Base-by-base conservation (phyloP, 1,140 invertebrate species). In the Mylabris phalerata region DNA sequence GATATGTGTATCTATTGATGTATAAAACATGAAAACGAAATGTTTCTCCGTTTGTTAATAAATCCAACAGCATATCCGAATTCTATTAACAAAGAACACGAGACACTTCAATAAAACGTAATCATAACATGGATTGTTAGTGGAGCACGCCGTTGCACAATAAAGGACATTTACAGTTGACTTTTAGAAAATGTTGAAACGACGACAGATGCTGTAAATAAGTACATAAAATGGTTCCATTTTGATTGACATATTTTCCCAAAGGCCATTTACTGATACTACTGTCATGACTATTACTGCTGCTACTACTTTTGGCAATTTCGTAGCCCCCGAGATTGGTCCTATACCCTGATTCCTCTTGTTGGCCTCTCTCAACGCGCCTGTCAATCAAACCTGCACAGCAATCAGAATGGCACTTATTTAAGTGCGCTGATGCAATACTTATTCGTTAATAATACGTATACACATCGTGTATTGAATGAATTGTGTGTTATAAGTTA, bases 231-330 rank as follows among this genome's bases (percentile, higher is more conserved):
- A 48, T 61, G 57, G 41, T 59, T 47, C 32, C 42, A 46, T 3
- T 50, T 55, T 65, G 63, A 65, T 65, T 65, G 63, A 65, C 63
- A 55, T 62, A 62, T 65, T 65, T 62, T 65, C 63, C 63, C 63
- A 58, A 46, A 56, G 62, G 61, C 52, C 52, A 49, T 50, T 48
- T 46, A 13, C 46, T 41, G 19, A 19, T 19, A 19, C 19, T 19
- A 19, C 19, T 19, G 19, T 19, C 19, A 19, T 19, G 19, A 19
- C 19, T 19, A 19, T 19, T 43, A 48, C 25, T 25, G 3, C 42
- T 54, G 45, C 51, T 13, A 55, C 57, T 55, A 32, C 32, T 32
- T 32, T 32, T 4, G 7, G 32, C 57, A 55, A 60, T 55, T 58
- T 58, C 52, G 43, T 46, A 44, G 57, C 56, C 48, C 41, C 48